Base-by-base conservation (phyloP, 2,113 vertebrate genomes). In the Onychostoma macrolepis region DNA sequence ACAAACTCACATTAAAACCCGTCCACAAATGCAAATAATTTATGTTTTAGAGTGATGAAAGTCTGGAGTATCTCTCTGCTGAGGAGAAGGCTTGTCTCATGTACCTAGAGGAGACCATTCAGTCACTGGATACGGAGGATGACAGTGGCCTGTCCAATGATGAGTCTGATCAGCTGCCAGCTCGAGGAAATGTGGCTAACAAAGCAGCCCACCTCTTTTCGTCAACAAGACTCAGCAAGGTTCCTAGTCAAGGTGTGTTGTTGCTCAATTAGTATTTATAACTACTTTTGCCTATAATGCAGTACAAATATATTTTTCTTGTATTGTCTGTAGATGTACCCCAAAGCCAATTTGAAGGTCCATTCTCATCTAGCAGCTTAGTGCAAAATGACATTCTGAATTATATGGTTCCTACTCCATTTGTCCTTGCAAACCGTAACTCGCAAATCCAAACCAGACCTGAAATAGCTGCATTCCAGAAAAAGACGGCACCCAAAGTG, bases 71-170 rank as follows among this genome's bases (percentile, higher is more conserved):
- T 87, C 92, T 99, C 56, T 98, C 98, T 0, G 95, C 96, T 26
- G 98, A 98, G 65, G 98, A 99, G 89, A 97, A 96, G 24, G 98
- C 97, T 75, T 98, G 97, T 30, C 91, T 99, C 90, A 95, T 97
- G 92, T 98, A 99, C 93, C 91, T 99, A 87, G 97, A 99, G 89
- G 96, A 98, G 91, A 98, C 98, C 1, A 97, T 99, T 5, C 96
- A 97, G 89, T 97, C 97, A 0, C 85, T 99, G 91, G 97, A 98
- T 21, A 91, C 93, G 0, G 97, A 98, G 77, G 95, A 95, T 4
- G 96, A 98, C 86, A 96, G 96, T 0, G 94, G 96, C 48, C 88
- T 96, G 84, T 96, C 97, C 33, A 94, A 94, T 0, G 95, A 97
- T 0, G 94, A 96, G 76, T 89, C 86, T 12, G 91, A 94, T 71